Evolutionary conservation across 2,888 invertebrate genomes (phyloP).

Genomic region (Herminia tarsipennalis): DNA sequence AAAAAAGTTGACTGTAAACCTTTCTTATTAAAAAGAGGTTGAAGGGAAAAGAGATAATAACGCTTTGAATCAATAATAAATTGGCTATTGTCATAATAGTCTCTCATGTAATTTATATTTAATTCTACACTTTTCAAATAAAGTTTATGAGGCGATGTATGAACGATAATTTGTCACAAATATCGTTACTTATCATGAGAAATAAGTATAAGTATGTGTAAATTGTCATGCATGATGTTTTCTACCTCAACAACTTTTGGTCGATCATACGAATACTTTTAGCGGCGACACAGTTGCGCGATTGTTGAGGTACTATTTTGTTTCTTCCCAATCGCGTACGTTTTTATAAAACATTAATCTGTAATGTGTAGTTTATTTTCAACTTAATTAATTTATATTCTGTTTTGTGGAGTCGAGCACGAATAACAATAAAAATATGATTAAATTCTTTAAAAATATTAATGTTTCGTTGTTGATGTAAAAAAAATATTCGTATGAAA

Average conservation of each 20-base stretch:
- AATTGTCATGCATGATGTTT: constrained; percentile 29
- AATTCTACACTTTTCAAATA: constrained; percentile 19
- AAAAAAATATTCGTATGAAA: constrained; percentile 12
- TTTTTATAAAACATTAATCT: too few species aligned
- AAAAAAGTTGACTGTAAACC: constrained; percentile 22
- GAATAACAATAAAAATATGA: not conserved
- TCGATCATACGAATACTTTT: constrained; percentile 15
- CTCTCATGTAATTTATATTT: constrained; percentile 32
- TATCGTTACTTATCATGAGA: constrained; percentile 13
- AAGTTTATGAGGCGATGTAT: constrained; percentile 19
- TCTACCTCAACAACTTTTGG: constrained; percentile 32
- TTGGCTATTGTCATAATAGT: constrained; percentile 21
- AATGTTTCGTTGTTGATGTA: too few species aligned
- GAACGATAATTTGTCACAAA: constrained; percentile 11
- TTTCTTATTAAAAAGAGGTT: constrained; percentile 16
- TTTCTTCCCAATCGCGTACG: not conserved
- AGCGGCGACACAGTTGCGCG: constrained; percentile 16
- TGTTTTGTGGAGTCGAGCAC: too few species aligned
- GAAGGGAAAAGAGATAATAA: constrained; percentile 26
- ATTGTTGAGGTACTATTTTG: not conserved
- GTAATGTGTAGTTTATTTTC: too few species aligned
- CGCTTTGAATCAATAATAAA: constrained; percentile 30
- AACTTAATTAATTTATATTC: too few species aligned
- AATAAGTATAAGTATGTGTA: constrained; percentile 14
- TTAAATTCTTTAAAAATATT: constrained; percentile 1